phyloP scores from a whole-genome alignment of 1,140 invertebrate species.

The Scaptodrosophila lebanonensis region DNA sequence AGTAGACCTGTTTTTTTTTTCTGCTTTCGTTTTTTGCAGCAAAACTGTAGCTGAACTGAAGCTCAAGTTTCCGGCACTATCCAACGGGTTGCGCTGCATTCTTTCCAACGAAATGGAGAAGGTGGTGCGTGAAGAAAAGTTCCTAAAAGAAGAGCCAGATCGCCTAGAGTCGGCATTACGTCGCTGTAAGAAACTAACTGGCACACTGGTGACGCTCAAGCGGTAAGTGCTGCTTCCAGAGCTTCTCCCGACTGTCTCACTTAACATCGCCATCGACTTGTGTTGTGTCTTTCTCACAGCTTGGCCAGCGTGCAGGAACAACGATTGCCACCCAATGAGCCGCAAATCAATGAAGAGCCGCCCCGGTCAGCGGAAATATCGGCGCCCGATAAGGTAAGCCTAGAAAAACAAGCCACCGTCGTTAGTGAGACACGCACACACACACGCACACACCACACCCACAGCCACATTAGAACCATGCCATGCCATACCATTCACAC shows the following conservation, averaged over 20 bases:
- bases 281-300: conserved; percentile 78
- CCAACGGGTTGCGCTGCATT: conserved; percentile 92
- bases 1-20: neutral
- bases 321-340: conserved; percentile 84
- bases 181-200: conserved; percentile 96
- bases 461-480: conserved; percentile 17
- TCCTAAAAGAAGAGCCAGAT: conserved; percentile 96
- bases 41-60: conserved; percentile 97
- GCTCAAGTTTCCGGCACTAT: conserved; percentile 91
- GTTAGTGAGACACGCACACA: conserved; percentile 7
- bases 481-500: conserved; percentile 42
- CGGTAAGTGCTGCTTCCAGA: conserved; percentile 81
- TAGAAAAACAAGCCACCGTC: neutral
- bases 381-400: conserved; percentile 83
- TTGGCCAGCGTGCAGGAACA: conserved; percentile 97
- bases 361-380: conserved; percentile 82
- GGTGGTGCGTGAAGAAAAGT: conserved; percentile 95
- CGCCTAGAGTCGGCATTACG: conserved; percentile 92
- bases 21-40: conserved; percentile 78
- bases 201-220: conserved; percentile 96
- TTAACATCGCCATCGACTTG: neutral
- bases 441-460: conserved; percentile 16
- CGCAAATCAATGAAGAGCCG: conserved; percentile 81
- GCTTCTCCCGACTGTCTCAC: conserved; percentile 11
- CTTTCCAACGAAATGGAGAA: conserved; percentile 96